Evolutionary conservation across 2,888 invertebrate genomes (phyloP), one percentile per base, ranked within the genome.

Genomic region (Pyrgus malvae): DNA sequence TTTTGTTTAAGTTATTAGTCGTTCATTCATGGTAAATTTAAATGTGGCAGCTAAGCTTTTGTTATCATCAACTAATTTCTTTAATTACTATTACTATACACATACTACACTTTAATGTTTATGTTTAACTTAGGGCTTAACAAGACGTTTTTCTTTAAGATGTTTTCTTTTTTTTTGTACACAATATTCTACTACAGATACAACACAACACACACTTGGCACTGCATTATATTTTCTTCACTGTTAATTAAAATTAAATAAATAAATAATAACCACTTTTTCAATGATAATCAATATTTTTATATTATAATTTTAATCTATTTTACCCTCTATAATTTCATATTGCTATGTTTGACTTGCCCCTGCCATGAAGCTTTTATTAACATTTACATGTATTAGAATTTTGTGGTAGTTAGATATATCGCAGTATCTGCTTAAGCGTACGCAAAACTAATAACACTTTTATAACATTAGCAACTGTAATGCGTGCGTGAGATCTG

Each of bases 401-500:
- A 58, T 65, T 62, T 38, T 45, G 53, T 53, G 45, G 45, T 53
- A 53, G 53, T 38, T 53, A 44, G 44, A 12, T 37, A 57, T 51
- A 57, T 69, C 68, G 71, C 69, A 73, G 74, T 69, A 66, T 74
- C 67, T 70, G 88, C 88, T 90, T 86, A 65, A 78, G 87, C 89
- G 73, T 76, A 66, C 72, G 87, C 88, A 83, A 79, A 72, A 72
- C 70, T 84, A 83, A 82, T 74, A 65, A 51, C 66, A 69, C 57
- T 78, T 50, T 35, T 48, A 41, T 48, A 59, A 48, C 57, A 82
- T 81, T 73, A 74, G 88, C 86, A 78, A 89, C 90, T 89, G 90
- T 88, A 78, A 86, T 90, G 90, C 90, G 90, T 90, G 89, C 89
- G 77, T 80, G 79, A 78, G 68, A 70, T 70, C 75, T 71, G 67